Conservation (phyloP, 2,797 vertebrate genomes). For the Melopsittacus undulatus region DNA sequence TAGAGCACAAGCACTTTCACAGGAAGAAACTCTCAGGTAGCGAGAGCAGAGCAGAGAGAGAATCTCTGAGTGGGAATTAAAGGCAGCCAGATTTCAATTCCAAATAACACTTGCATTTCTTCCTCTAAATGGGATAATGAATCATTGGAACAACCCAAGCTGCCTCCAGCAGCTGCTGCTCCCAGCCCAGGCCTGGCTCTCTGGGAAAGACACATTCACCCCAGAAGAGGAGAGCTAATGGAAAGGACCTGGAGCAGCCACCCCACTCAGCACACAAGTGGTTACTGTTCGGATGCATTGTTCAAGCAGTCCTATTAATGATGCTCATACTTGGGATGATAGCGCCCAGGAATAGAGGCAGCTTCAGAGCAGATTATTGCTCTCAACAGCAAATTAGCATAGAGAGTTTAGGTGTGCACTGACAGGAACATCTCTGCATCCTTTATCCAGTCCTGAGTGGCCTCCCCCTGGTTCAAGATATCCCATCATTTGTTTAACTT, state of each 20-base stretch:
- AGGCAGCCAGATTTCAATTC: not conserved
- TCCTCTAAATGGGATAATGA: not conserved
- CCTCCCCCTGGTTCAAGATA: slow-evolving; percentile 72
- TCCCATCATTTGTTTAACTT: slow-evolving; percentile 79
- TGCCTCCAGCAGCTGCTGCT: not conserved
- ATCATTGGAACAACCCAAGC: not conserved
- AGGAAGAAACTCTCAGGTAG: slow-evolving; percentile 24
- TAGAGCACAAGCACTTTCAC: slow-evolving; percentile 5
- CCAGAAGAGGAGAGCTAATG: not conserved
- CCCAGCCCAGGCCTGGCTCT: not conserved
- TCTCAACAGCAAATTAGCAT: slow-evolving; percentile 27
- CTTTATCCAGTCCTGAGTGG: slow-evolving; percentile 51
- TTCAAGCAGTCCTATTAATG: not conserved
- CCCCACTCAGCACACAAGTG: not conserved
- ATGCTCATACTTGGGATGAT: not conserved
- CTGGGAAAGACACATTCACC: not conserved
- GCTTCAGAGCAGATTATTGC: not conserved
- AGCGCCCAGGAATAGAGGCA: not conserved
- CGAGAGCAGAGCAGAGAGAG: not conserved
- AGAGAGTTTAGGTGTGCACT: slow-evolving; percentile 35
- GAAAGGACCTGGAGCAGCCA: not conserved
- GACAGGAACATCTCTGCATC: slow-evolving; percentile 18
- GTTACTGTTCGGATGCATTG: rapidly evolving
- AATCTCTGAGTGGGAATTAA: slow-evolving; percentile 19
- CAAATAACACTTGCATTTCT: not conserved